A percentile compares a stretch with the other conserved stretches of the same genome.
Conservation (phyloP, 1,140 invertebrate species). For the Drosophila burlai region DNA sequence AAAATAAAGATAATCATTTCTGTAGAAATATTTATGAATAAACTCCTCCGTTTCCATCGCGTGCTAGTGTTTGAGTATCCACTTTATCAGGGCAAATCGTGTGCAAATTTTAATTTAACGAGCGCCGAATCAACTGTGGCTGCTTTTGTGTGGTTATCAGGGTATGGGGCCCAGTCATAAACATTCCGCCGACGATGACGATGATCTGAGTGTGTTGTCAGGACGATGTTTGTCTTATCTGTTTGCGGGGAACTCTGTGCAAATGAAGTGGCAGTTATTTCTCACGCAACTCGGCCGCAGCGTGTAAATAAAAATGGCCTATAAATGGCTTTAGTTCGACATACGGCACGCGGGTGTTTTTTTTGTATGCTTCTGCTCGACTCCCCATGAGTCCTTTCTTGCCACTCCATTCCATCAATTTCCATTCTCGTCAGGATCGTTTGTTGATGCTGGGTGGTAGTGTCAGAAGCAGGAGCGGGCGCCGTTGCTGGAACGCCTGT, state of each 20-base stretch:
- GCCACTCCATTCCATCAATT: conserved; percentile 1
- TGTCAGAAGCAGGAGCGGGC: conserved; percentile 10
- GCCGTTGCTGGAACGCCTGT: conserved; percentile 32
- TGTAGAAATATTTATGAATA: background rate
- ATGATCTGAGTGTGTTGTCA: conserved; percentile 33
- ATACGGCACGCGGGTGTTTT: conserved; percentile 23
- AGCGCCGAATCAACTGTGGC: conserved; percentile 48
- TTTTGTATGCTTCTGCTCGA: conserved; percentile 22
- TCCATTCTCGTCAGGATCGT: conserved; percentile 34
- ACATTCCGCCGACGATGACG: conserved; percentile 50
- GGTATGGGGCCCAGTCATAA: conserved; percentile 64
- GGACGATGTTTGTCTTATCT: conserved; percentile 72
- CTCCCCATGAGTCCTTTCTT: conserved; percentile 9
- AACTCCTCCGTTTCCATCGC: background rate
- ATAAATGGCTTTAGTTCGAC: conserved; percentile 76
- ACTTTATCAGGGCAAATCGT: conserved; percentile 50
- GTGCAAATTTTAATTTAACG: conserved; percentile 77
- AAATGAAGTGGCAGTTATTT: conserved; percentile 81
- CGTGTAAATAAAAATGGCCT: conserved; percentile 76
- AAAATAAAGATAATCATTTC: conserved; percentile 5
- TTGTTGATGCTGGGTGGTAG: conserved; percentile 24
- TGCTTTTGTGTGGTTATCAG: conserved; percentile 24
- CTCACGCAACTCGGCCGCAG: conserved; percentile 77
- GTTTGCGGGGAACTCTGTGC: conserved; percentile 55
- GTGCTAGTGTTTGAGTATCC: conserved; percentile 3